phyloP scores from a whole-genome alignment of 2,888 invertebrate species.

The Heteromurus nitidus region DNA sequence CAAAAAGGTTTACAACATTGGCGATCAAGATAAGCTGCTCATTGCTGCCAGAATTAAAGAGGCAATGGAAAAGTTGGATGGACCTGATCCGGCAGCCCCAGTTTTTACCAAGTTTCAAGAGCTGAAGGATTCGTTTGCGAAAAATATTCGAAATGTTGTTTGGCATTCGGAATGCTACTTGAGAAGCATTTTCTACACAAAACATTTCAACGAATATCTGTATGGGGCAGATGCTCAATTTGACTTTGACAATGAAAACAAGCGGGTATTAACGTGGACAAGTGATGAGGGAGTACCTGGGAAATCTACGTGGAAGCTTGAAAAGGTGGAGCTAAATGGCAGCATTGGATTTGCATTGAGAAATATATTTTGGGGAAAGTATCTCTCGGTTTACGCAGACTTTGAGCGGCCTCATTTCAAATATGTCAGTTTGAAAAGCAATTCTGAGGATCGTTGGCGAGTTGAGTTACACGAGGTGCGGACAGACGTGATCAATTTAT shows the following conservation, averaged over 20 bases:
- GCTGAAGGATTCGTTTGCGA: neutral
- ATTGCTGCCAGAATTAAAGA: neutral
- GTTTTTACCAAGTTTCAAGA: neutral
- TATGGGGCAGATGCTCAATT: neutral
- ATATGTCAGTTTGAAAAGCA: too few species aligned
- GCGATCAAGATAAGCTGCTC: neutral
- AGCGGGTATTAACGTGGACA: neutral
- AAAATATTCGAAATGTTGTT: neutral
- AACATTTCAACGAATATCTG: neutral
- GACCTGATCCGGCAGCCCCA: neutral
- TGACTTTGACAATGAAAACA: neutral
- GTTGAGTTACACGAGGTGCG: neutral
- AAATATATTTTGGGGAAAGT: too few species aligned
- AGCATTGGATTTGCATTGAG: neutral
- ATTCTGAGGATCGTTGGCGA: neutral
- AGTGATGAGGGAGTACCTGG: neutral
- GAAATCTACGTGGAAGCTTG: neutral
- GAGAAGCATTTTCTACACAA: neutral
- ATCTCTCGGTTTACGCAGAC: too few species aligned
- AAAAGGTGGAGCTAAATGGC: neutral
- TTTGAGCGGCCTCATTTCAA: too few species aligned
- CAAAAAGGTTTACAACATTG: neutral
- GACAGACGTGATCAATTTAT: neutral
- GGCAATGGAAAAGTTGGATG: neutral
- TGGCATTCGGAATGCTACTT: slow-evolving; percentile 2